A percentile compares a stretch with the other conserved stretches of the same genome.
These are phyloP conservation scores for Hoplodrina ambigua DNA, from an alignment of 2,888 invertebrate genomes.

Conservation along the genomic window DNA sequence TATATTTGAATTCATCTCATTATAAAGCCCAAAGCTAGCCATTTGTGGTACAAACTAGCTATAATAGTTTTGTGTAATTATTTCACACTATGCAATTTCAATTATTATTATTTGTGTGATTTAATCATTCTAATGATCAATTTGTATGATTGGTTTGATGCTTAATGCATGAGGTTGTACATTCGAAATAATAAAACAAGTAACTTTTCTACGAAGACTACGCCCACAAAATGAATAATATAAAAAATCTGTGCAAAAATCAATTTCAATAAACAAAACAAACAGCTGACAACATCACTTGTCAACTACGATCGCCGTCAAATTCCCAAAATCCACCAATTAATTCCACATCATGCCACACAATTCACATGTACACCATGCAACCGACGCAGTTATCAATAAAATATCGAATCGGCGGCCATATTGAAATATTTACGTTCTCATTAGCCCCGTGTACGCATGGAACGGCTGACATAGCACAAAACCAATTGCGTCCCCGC, in stretches of 20 bases:
- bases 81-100: conserved; percentile 4
- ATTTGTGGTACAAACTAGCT: conserved; percentile 19
- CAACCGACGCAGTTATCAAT: conserved; percentile 72
- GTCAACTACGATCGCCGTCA: conserved; percentile 30
- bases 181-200: too few relatives aligned
- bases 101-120: neutral
- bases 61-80: conserved; percentile 9
- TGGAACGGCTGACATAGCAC: conserved; percentile 74
- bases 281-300: conserved; percentile 23
- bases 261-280: conserved; percentile 15
- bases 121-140: neutral
- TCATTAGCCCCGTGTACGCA: conserved; percentile 76
- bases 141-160: too few relatives aligned
- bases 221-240: too few relatives aligned
- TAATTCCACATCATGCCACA: conserved; percentile 60
- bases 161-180: too few relatives aligned
- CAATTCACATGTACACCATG: conserved; percentile 59
- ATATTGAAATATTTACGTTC: conserved; percentile 81
- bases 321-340: conserved; percentile 40
- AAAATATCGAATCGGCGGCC: conserved; percentile 76
- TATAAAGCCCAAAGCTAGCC: conserved; percentile 11
- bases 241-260: neutral
- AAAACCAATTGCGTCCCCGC: conserved; percentile 73
- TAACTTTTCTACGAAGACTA: too few relatives aligned
- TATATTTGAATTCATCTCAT: conserved; percentile 27